phyloP scores from a whole-genome alignment of 1,140 invertebrate species.

The Contarinia nasturtii region DNA sequence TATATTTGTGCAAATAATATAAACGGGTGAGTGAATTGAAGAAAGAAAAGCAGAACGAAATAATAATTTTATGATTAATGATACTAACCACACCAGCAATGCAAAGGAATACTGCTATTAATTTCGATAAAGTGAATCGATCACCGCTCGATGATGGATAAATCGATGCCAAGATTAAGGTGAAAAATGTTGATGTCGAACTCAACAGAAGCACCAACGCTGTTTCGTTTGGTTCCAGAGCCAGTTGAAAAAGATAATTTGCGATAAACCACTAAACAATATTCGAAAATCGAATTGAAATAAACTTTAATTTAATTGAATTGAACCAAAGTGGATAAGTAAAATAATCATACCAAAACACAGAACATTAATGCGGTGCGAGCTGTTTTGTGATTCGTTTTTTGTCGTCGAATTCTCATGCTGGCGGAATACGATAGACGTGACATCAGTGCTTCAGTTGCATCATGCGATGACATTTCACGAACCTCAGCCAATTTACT shows the following conservation, averaged over 20 bases:
- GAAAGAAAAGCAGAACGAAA: neutral
- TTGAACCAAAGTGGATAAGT: conserved; percentile 11
- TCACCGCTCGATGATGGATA: conserved; percentile 61
- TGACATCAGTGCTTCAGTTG: conserved; percentile 64
- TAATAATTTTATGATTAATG: too few relatives aligned
- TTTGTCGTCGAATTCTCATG: conserved; percentile 33
- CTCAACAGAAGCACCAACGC: conserved; percentile 62
- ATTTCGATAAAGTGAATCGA: conserved; percentile 63
- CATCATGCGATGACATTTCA: conserved; percentile 62
- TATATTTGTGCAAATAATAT: conserved; percentile 5
- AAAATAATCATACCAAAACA: conserved; percentile 42
- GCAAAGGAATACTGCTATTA: conserved; percentile 57
- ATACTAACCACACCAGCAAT: conserved; percentile 52
- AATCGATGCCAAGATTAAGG: conserved; percentile 55
- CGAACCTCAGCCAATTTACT: conserved; percentile 70
- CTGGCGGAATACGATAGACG: conserved; percentile 69
- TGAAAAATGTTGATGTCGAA: conserved; percentile 68
- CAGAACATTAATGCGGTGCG: conserved; percentile 59
- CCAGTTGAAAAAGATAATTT: conserved; percentile 64
- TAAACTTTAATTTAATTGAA: too few relatives aligned
- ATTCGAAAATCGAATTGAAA: conserved; percentile 3
- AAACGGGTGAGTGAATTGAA: conserved; percentile 1
- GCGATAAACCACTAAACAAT: conserved; percentile 60
- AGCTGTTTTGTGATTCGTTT: conserved; percentile 36
- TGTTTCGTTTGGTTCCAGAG: conserved; percentile 51